Evolutionary conservation across 1,140 invertebrate species (phyloP), one percentile per base, ranked within the genome.

Genomic region (Olivierus martensii): DNA sequence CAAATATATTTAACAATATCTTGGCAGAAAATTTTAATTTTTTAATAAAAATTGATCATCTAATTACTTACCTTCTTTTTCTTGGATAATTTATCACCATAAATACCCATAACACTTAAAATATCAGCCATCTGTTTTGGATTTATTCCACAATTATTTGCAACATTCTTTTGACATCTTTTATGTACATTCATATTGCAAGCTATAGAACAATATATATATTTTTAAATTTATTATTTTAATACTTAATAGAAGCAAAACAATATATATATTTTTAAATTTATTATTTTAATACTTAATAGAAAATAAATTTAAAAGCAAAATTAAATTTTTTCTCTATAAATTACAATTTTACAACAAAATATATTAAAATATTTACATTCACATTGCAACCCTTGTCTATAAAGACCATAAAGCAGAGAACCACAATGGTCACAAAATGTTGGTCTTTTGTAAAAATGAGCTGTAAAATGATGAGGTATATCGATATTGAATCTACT

Each of bases 401-500:
- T 87, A 63, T 92, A 83, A 57, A 99, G 78, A 15, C 95, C 96
- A 69, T 98, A 99, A 15, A 99, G 78, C 62, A 93, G 70, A 14
- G 87, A 90, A 49, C 95, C 96, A 73, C 95, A 99, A 69, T 99
- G 95, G 74, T 99, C 94, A 77, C 96, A 99, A 72, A 99, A 99
- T 36, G 96, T 98, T 68, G 95, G 95, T 55, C 87, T 75, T 73
- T 93, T 96, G 73, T 92, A 99, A 65, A 81, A 96, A 72, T 98
- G 95, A 48, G 75, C 71, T 54, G 69, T 69, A 67, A 81, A 80
- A 19, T 90, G 81, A 76, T 99, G 96, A 49, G 95, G 95, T 56
- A 99, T 79, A 72, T 99, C 97, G 58, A 99, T 94, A 70, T 84
- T 96, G 74, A 99, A 99, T 41, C 95, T 77, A 68, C 85, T 80